Evolutionary conservation across 2,797 vertebrate species (phyloP), one percentile per base, ranked within the genome.

Genomic region (Poliocrania exsul): DNA sequence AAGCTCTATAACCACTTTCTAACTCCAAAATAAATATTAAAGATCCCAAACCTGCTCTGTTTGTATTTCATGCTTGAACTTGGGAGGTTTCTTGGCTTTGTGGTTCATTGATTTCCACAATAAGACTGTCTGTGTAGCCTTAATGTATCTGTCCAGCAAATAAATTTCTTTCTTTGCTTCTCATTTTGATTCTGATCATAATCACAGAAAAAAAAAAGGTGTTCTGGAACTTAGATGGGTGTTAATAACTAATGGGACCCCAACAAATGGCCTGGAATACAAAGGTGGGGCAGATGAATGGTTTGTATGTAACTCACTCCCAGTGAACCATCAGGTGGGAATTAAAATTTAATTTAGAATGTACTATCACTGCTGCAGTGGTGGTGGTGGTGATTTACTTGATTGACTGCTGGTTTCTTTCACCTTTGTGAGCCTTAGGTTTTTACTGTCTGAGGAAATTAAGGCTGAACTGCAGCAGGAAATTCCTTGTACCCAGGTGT

Each of bases 371-470:
- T 97, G 96, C 95, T 70, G 92, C 62, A 49, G 97, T 96, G 97
- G 96, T 95, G 97, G 97, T 97, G 95, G 97, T 98, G 97, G 96
- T 97, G 96, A 96, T 97, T 97, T 98, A 96, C 93, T 97, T 98
- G 98, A 98, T 98, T 98, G 98, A 98, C 97, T 97, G 97, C 97
- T 98, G 97, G 96, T 98, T 98, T 98, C 98, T 97, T 98, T 98
- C 98, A 98, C 98, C 98, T 98, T 98, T 98, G 97, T 74, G 1
- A 93, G 97, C 97, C 97, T 98, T 95, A 88, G 96, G 92, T 97
- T 98, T 98, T 98, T 98, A 98, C 97, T 98, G 95, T 98, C 98
- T 96, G 97, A 98, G 98, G 98, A 98, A 98, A 98, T 98, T 97
- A 98, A 98, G 97, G 96, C 98, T 98, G 98, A 98, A 97, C 97